Conservation (phyloP, 1,140 invertebrate species). For the Drosophila tani region DNA sequence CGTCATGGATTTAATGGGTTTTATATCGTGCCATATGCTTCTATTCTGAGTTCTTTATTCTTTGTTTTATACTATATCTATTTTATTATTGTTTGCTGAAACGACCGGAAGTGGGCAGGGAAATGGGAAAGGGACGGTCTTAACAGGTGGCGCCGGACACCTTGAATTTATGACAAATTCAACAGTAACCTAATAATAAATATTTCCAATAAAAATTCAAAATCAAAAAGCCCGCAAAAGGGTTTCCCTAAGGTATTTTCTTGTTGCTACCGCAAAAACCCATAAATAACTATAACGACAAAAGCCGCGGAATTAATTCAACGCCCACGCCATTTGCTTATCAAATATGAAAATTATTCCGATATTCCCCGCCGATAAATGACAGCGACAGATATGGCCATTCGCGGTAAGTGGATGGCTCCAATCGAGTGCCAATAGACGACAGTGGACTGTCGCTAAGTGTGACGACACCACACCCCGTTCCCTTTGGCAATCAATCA, state of each 20-base stretch:
- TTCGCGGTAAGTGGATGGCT: constrained; percentile 29
- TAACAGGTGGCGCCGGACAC: not conserved
- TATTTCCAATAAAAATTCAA: no score
- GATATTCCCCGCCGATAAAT: constrained; percentile 41
- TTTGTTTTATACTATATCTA: not conserved
- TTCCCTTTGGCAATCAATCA: constrained; percentile 61
- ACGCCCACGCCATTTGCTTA: constrained; percentile 59
- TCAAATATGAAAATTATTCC: constrained; percentile 60
- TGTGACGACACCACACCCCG: constrained; percentile 40
- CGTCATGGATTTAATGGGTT: constrained; percentile 25
- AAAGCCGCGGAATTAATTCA: constrained; percentile 25
- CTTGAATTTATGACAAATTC: no score
- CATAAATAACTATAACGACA: constrained; percentile 9
- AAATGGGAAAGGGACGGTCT: no score
- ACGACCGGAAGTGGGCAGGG: not conserved
- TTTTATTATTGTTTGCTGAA: not conserved
- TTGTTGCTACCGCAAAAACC: not conserved
- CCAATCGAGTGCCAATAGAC: constrained; percentile 22
- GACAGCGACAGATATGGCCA: constrained; percentile 40
- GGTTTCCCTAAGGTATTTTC: not conserved
- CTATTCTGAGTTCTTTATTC: not conserved
- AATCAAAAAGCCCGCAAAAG: no score
- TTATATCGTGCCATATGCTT: constrained; percentile 23
- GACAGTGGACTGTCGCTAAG: constrained; percentile 23
- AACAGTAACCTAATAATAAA: no score